Conservation (phyloP, 2,888 invertebrate genomes). For the Xanthorhoe spadicearia region DNA sequence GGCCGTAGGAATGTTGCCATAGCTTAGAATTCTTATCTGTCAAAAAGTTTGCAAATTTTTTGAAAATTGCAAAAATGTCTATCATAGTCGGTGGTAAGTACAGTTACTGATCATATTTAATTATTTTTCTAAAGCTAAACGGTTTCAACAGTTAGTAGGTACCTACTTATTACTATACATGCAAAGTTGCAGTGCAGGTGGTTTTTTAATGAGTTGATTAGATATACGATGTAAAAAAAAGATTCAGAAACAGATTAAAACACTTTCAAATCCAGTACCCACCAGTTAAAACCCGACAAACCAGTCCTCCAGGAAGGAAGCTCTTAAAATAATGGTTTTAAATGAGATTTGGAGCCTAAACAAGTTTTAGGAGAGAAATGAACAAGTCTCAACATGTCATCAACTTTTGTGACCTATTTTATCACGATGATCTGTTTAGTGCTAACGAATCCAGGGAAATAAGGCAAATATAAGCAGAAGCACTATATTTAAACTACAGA, state of each 20-base stretch:
- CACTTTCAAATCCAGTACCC: not conserved
- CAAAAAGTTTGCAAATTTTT: too few relatives aligned
- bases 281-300: not conserved
- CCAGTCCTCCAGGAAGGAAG: slow-evolving; percentile 1
- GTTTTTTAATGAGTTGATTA: too few relatives aligned
- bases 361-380: not conserved
- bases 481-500: not conserved
- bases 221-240: not conserved
- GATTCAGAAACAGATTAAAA: not conserved
- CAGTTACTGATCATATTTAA: too few relatives aligned
- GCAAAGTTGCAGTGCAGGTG: too few relatives aligned
- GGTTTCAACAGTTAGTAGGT: too few relatives aligned
- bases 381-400: not conserved
- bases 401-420: not conserved
- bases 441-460: not conserved
- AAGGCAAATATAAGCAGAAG: not conserved
- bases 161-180: too few relatives aligned
- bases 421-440: not conserved
- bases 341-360: not conserved
- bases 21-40: too few relatives aligned
- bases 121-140: too few relatives aligned
- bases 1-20: too few relatives aligned
- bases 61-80: too few relatives aligned
- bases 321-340: not conserved
- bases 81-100: too few relatives aligned